Conservation (phyloP, 1,140 invertebrate genomes). For the Araneus ventricosus region DNA sequence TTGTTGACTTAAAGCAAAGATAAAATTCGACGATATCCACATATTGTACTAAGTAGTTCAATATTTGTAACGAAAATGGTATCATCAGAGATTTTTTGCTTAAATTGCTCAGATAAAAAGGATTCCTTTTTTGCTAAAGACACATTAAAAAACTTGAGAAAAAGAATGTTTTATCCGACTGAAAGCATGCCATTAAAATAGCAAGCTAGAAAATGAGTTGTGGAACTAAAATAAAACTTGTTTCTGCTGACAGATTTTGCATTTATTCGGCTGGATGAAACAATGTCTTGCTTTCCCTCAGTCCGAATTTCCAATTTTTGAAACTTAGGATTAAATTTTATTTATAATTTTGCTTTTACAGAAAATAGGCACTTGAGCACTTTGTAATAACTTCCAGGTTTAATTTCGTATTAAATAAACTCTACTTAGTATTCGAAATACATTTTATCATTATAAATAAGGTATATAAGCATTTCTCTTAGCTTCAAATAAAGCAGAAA, state of each 20-base stretch:
- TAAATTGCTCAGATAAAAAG: constrained; percentile 8
- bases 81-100: background rate
- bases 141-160: background rate
- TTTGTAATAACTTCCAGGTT: too few species aligned
- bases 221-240: background rate
- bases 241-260: background rate
- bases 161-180: background rate
- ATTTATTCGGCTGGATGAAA: too few species aligned
- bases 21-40: background rate
- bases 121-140: background rate
- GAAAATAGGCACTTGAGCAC: background rate
- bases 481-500: too few species aligned
- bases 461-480: too few species aligned
- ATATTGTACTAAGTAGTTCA: constrained; percentile 5
- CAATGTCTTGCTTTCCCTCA: too few species aligned
- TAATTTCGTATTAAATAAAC: too few species aligned
- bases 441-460: too few species aligned
- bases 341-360: too few species aligned
- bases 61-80: background rate
- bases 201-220: background rate
- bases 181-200: constrained; percentile 22
- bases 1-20: constrained; percentile 4
- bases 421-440: too few species aligned
- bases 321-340: too few species aligned
- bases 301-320: too few species aligned